A percentile compares a stretch with the other conserved stretches of the same genome.
Evolutionary conservation across 1,140 invertebrate species (phyloP).

Genomic region (Ceratina japonica): DNA sequence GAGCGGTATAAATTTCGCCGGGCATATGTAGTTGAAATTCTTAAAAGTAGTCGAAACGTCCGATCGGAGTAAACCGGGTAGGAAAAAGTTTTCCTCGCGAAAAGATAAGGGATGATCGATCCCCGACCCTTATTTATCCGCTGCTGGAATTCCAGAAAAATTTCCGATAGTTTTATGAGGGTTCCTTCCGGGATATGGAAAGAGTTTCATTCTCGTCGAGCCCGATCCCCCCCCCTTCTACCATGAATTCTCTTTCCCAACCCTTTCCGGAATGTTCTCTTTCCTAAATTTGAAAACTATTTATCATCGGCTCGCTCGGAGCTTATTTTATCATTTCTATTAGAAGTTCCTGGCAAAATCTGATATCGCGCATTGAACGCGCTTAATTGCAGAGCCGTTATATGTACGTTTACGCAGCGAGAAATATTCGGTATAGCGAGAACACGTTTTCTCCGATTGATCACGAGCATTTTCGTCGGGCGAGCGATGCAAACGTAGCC

Average conservation of each 20-base stretch:
- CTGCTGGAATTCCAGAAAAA: slow-evolving; percentile 24
- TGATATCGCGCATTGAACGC: too few species aligned
- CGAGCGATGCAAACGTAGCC: neutral
- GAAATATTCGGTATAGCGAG: too few species aligned
- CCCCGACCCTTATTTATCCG: slow-evolving; percentile 4
- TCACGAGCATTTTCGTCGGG: too few species aligned
- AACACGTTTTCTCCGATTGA: too few species aligned
- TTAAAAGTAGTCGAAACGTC: slow-evolving; percentile 11
- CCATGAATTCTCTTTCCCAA: neutral
- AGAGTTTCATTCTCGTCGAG: slow-evolving; percentile 2
- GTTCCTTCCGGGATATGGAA: neutral
- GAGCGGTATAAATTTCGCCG: too few species aligned
- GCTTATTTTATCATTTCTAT: neutral
- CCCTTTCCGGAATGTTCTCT: neutral
- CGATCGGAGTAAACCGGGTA: slow-evolving; percentile 8
- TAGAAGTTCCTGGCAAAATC: too few species aligned
- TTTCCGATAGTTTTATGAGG: slow-evolving; percentile 20
- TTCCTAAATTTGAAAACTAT: too few species aligned
- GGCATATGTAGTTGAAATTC: neutral
- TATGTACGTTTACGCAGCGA: too few species aligned
- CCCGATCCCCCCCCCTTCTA: neutral
- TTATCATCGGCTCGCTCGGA: too few species aligned
- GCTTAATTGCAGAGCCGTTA: too few species aligned
- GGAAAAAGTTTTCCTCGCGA: neutral
- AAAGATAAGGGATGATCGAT: slow-evolving; percentile 25